phyloP scores from a whole-genome alignment of 2,797 vertebrate genomes.

The Perodicticus potto region DNA sequence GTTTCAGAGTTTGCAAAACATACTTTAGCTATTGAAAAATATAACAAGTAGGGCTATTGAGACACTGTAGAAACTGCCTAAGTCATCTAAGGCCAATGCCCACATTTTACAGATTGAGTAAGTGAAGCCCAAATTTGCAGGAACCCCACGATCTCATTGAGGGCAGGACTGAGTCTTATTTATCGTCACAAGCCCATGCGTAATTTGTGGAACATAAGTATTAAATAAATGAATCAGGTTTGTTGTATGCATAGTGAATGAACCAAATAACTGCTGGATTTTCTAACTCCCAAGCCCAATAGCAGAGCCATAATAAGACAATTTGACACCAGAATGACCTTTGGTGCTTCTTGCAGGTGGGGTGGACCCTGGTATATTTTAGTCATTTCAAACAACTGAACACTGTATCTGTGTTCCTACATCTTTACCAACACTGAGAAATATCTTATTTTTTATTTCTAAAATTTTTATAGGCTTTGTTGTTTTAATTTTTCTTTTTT shows the following conservation, averaged over 20 bases:
- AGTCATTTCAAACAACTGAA: background rate
- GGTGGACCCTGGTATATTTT: background rate
- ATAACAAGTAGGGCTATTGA: background rate
- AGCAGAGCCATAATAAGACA: background rate
- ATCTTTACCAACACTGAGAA: background rate
- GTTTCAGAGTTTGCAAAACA: background rate
- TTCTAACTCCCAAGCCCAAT: background rate
- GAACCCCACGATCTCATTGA: background rate
- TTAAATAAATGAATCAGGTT: background rate
- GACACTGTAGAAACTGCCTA: background rate
- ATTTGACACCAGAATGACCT: background rate
- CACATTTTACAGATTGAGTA: background rate
- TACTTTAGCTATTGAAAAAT: background rate
- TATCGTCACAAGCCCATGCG: background rate
- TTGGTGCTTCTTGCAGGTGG: background rate
- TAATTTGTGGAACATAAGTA: background rate
- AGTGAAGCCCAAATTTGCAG: background rate
- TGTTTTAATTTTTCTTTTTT: background rate
- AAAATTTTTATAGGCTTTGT: background rate
- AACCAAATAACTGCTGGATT: background rate
- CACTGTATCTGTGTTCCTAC: background rate
- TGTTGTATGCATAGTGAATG: background rate
- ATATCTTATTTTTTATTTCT: background rate
- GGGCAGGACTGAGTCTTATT: background rate
- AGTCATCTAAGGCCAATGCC: background rate